These are phyloP conservation scores for Stomatorhinus walkeri DNA, from an alignment of 2,797 vertebrate species.

Conservation along the genomic window DNA sequence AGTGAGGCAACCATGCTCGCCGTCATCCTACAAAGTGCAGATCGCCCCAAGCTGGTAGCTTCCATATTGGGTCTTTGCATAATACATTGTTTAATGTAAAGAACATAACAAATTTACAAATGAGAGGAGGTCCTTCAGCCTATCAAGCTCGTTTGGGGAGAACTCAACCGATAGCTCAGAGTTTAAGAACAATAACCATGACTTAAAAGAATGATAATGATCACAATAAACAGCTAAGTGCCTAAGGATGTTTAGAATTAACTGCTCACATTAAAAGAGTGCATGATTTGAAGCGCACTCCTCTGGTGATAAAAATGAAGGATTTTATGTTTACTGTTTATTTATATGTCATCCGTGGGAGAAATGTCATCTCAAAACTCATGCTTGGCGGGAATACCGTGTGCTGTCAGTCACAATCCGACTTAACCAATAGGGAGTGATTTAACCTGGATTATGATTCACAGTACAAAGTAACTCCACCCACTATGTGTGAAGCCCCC, in stretches of 20 bases:
- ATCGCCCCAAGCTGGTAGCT: background rate
- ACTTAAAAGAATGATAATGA: background rate
- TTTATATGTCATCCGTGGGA: background rate
- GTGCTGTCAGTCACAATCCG: background rate
- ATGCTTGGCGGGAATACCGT: background rate
- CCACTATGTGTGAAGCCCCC: background rate
- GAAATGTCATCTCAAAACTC: background rate
- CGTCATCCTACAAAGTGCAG: background rate
- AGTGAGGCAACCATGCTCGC: background rate
- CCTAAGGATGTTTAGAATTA: background rate
- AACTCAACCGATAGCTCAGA: background rate
- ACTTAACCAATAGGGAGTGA: background rate
- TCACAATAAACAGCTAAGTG: background rate
- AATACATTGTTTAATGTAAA: background rate
- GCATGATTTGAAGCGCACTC: background rate
- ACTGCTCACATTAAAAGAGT: background rate
- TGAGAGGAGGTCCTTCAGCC: background rate
- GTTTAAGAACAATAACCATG: background rate
- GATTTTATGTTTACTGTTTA: background rate
- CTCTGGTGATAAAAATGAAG: background rate
- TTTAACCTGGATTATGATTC: background rate
- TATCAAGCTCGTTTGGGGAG: background rate
- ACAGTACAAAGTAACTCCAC: background rate
- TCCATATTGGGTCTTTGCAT: background rate
- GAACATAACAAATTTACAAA: background rate